Conservation (phyloP, 2,113 vertebrate genomes). For the Arenaria interpres region DNA sequence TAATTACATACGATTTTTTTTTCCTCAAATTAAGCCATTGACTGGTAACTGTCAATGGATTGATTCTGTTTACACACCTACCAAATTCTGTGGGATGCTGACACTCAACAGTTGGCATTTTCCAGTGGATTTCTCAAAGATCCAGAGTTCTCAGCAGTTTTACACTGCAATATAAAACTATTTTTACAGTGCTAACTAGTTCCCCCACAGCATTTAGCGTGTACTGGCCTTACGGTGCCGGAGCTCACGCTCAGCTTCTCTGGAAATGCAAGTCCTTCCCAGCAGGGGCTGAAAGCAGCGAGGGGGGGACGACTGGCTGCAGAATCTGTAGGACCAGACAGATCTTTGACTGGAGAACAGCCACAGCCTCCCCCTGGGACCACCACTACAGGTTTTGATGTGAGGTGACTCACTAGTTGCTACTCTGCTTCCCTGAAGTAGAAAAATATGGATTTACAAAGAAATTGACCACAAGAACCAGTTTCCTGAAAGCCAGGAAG, state of each 20-base stretch:
- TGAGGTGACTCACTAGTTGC: background rate
- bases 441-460: background rate
- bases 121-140: background rate
- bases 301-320: accelerated
- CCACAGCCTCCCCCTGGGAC: background rate
- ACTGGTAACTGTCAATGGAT: background rate
- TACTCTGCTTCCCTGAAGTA: background rate
- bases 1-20: background rate
- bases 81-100: background rate
- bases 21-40: background rate
- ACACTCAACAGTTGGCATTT: background rate
- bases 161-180: background rate
- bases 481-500: background rate
- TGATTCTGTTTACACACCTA: background rate
- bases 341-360: background rate
- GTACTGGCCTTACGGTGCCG: background rate
- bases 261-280: background rate
- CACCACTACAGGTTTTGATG: background rate
- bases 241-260: background rate
- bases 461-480: background rate
- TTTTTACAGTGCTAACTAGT: background rate
- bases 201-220: background rate
- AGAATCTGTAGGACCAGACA: background rate
- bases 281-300: background rate
- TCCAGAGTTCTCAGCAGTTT: background rate